Base-by-base conservation (phyloP, 1,140 invertebrate species). In the Diprion similis region DNA sequence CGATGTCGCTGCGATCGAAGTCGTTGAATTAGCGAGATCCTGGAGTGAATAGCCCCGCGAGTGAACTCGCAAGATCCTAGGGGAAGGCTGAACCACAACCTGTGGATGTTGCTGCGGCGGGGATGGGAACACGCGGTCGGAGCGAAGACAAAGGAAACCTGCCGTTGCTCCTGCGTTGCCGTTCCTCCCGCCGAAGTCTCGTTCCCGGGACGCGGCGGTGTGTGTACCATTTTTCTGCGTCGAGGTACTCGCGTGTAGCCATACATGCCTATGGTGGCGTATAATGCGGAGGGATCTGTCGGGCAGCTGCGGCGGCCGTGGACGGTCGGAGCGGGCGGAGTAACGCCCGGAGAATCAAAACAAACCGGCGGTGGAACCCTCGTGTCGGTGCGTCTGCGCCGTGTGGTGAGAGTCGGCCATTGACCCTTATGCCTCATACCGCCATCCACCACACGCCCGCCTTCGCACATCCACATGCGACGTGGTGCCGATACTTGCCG, bases 351-450 rank as follows among this genome's bases (percentile, higher is more conserved):
- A 72, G 45, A 66, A 66, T 46, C 24, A 72, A 72, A 59, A 59
- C 59, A 24, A 24, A 46, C 24, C 19, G 46, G 74, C 37, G 46
- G 67, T 19, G 45, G 24, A 68, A 68, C 46, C 59, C 59, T 66
- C 48, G 46, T 69, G 17, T 46, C 47, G 71, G 76, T 71, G 76
- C 73, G 66, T 71, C 70, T 68, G 64, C 47, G 59, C 71, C 73
- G 68, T 18, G 51, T 59, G 51, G 51, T 59, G 51, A 59, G 51
- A 17, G 51, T 59, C 51, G 51, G 51, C 8, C 51, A 59, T 59
- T 59, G 51, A 59, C 51, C 51, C 51, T 59, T 59, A 10, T 59
- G 51, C 51, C 51, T 17, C 51, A 59, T 17, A 59, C 51, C 51
- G 48, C 48, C 48, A 51, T 0, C n/a, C n/a, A 15, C 10, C 10